These are phyloP conservation scores for Bimastos eiseni DNA, from an alignment of 2,888 invertebrate species.

Conservation along the genomic window DNA sequence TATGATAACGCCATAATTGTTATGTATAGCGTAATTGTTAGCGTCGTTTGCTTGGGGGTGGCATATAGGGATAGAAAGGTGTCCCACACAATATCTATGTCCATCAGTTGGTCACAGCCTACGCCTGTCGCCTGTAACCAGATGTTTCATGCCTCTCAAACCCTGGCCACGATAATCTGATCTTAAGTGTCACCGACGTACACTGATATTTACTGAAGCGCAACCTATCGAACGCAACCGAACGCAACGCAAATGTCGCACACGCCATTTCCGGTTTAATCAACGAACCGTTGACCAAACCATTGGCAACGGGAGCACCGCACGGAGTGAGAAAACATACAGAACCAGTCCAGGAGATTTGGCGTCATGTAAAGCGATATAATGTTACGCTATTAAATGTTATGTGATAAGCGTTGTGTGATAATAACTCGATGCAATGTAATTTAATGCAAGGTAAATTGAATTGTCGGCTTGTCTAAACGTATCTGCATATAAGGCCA, in stretches of 20 bases:
- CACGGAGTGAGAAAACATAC: not conserved
- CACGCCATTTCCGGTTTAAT: constrained; percentile 13
- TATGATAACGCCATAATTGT: no score
- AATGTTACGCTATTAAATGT: no score
- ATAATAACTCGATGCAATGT: no score
- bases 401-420: no score
- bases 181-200: not conserved
- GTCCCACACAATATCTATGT: no score
- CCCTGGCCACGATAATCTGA: not conserved
- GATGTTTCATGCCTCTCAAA: not conserved
- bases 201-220: not conserved
- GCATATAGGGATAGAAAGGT: no score
- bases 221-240: constrained; percentile 2
- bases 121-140: not conserved
- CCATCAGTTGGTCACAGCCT: not conserved
- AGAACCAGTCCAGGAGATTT: not conserved
- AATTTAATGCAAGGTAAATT: no score
- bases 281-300: not conserved
- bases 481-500: no score
- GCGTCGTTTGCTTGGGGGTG: no score
- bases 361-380: not conserved
- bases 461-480: no score
- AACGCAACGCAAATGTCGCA: constrained; percentile 13
- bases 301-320: not conserved
- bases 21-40: no score